Evolutionary conservation across 2,888 invertebrate genomes (phyloP), one percentile per base, ranked within the genome.

Genomic region (Calliphora vomitoria): DNA sequence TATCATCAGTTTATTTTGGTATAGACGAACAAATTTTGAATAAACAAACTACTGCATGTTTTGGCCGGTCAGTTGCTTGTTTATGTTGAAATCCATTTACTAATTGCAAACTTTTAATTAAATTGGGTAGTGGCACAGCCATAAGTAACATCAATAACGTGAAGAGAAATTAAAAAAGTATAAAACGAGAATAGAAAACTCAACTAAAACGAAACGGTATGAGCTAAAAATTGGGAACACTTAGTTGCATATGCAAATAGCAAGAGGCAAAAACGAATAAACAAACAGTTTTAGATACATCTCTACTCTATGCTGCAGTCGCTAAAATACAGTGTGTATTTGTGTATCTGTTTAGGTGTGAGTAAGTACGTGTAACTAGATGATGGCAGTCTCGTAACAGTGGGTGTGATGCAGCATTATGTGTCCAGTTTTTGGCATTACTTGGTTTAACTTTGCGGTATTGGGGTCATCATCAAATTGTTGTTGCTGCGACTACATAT

Each of bases 51-150:
- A 44, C 44, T 68, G 31, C n/a, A 38, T 31, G 25, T 31, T 31
- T 15, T 69, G 58, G 13, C 31, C 11, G 35, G 35, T 18, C 25
- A 8, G 35, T 35, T 35, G 31, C n/a, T 53, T 53, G 53, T 71
- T 71, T 71, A 53, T 71, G 18, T 35, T 18, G 53, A 55, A 71
- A 71, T 53, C 38, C 50, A 53, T 71, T 71, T 71, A 55, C 71
- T 71, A 71, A 71, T 71, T 71, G 53, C 53, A 71, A 71, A 71
- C 53, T 71, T 71, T 71, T 71, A 71, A 71, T 71, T 71, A 71
- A 71, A 71, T 71, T 31, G 71, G 71, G n/a, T 35, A 18, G 50
- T 18, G 11, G 53, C 62, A 35, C 18, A 38, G 38, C 35, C 15
- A 31, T 15, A 71, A 18, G 50, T 53, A 53, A 38, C 71, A 71